Percentiles rank a stretch among this genome's conserved stretches.
These are phyloP conservation scores for Camponotus vicinus DNA, from an alignment of 1,140 invertebrate genomes.

Conservation along the genomic window DNA sequence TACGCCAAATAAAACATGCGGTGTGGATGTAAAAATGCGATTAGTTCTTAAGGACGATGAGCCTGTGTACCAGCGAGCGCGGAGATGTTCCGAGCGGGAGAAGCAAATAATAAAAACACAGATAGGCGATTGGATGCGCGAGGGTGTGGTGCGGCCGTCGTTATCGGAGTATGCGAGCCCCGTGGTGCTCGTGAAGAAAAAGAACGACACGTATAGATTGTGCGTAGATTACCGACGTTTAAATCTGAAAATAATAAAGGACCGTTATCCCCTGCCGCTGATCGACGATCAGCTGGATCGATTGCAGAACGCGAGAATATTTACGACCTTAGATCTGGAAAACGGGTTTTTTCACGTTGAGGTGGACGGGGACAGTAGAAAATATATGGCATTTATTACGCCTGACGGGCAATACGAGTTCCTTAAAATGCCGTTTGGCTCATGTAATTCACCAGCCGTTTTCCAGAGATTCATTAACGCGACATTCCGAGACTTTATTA, in stretches of 20 bases:
- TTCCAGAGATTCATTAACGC: too few relatives aligned
- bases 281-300: background rate
- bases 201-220: background rate
- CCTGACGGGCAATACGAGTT: background rate
- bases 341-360: background rate
- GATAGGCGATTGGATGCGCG: background rate
- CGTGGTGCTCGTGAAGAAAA: background rate
- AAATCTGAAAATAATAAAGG: background rate
- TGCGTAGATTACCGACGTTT: background rate
- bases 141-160: background rate
- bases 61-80: background rate
- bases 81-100: background rate
- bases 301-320: background rate
- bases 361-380: background rate
- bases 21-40: background rate
- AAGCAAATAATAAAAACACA: background rate
- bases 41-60: background rate
- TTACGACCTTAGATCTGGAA: background rate
- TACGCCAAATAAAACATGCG: too few relatives aligned
- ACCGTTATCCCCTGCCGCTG: background rate
- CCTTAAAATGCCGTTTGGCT: too few relatives aligned
- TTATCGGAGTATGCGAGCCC: background rate
- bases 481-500: too few relatives aligned
- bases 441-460: too few relatives aligned
- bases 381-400: background rate